Conservation (phyloP, 2,888 invertebrate genomes). For the Drosophila helvetica region DNA sequence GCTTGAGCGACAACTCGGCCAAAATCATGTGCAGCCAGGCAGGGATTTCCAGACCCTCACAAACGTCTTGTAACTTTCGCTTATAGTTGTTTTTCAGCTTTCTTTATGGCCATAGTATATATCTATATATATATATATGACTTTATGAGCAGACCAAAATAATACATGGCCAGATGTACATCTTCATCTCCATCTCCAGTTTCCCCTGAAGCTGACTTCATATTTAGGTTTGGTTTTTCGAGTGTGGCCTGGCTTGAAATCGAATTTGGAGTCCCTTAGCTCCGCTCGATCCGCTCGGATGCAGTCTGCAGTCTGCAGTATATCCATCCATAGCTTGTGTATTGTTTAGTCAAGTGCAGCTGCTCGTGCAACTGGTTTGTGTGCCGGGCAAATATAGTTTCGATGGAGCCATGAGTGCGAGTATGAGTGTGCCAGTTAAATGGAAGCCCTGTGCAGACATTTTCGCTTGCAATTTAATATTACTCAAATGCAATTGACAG, state of each 20-base stretch:
- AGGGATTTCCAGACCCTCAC: slow-evolving; percentile 42
- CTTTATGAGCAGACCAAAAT: slow-evolving; percentile 51
- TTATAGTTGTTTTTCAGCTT: slow-evolving; percentile 56
- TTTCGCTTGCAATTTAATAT: slow-evolving; percentile 18
- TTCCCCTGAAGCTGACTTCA: slow-evolving; percentile 40
- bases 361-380: slow-evolving; percentile 71
- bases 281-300: slow-evolving; percentile 6
- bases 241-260: slow-evolving; percentile 65
- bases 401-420: slow-evolving; percentile 29
- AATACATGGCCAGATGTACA: slow-evolving; percentile 1
- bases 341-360: slow-evolving; percentile 79
- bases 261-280: slow-evolving; percentile 64
- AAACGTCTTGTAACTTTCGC: slow-evolving; percentile 68
- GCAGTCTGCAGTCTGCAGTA: slow-evolving; percentile 24
- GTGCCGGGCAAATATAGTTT: slow-evolving; percentile 63
- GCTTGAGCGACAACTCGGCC: slow-evolving; percentile 76
- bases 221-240: slow-evolving; percentile 38
- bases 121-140: slow-evolving; percentile 15
- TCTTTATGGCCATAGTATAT: slow-evolving; percentile 11
- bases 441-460: slow-evolving; percentile 4
- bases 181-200: neutral
- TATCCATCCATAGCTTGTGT: slow-evolving; percentile 65
- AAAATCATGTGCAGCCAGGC: slow-evolving; percentile 68
- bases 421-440: slow-evolving; percentile 21
- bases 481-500: neutral